Base-by-base conservation (phyloP, 2,888 invertebrate species). In the Gonocerus acuteangulatus region DNA sequence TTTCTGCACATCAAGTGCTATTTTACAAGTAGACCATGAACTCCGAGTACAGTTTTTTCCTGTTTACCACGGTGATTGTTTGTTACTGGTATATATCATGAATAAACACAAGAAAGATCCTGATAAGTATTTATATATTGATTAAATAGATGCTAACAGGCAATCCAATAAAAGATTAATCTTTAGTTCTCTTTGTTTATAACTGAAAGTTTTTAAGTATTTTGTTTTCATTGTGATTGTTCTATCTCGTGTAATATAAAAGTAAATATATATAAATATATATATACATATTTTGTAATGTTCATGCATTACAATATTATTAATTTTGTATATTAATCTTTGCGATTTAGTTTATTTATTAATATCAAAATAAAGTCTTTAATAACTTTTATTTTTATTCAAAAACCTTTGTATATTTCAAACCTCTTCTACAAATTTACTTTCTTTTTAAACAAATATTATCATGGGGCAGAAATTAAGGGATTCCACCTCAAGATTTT, bases 261-360 rank as follows among this genome's bases (percentile, higher is more conserved):
- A 49, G 49, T 49, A 49, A 49, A 49, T 49, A 49, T 34, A 27
- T 49, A 32, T 18, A 49, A 32, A 49, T 49, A 49, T 49, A 49
- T 49, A 49, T 27, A 49, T 36, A 34, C 32, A 51, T 34, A 49
- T 49, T 32, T 49, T 19, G 51, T 34, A 51, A 51, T 51, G 51
- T 34, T n/a, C 19, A 34, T 34, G 51, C 51, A 51, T 51, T 51
- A 34, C 34, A 51, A 32, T 51, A 51, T 18, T 51, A 51, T 51
- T 51, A 51, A 51, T 51, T 51, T 51, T 51, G 51, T 51, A 51
- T 51, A 51, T 51, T 51, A 51, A 51, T 51, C 51, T 51, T 51
- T 16, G 18, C 34, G 51, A 51, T 51, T 51, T 51, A 51, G 51
- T 51, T 51, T 51, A 51, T 51, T 51, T 51, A 51, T 51, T 51